Evolutionary conservation across 1,140 invertebrate species (phyloP), one percentile per base, ranked within the genome.

Genomic region (Apis dorsata): DNA sequence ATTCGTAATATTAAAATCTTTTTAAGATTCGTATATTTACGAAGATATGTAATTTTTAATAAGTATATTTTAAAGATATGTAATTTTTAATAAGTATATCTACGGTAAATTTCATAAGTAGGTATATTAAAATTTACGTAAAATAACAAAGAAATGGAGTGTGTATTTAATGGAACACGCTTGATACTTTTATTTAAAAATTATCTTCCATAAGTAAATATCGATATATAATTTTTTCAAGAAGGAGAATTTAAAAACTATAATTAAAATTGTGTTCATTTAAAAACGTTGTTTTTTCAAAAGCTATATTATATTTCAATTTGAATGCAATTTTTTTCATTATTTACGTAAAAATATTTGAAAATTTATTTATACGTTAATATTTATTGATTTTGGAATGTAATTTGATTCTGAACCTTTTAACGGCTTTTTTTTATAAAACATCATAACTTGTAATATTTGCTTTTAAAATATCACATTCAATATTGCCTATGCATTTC

Each of bases 171-270:
- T 12, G 12, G 9, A 34, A 28, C 10, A 2, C 0, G 28, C 17
- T 51, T 12, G 21, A 11, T 55, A 44, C 34, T 77, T 66, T 53
- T 15, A 21, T 44, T 34, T 34, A 1, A 13, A 55, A 55, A 68
- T 77, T 55, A 55, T 19, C 53, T 34, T 55, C 17, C 21, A 44
- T 24, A 10, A 51, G 28, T 51, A 13, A 21, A 72, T 21, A n/a
- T 55, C 63, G 59, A 53, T 57, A 60, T 51, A 28, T 44, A 12
- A 19, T 63, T 70, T 78, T 34, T 10, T 28, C 17, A 15, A 10
- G 63, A 17, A 65, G 21, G 12, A 59, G 49, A 85, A 85, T 74
- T 24, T 44, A 44, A 44, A 44, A 44, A 44, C 5, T 44, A 4
- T 4, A 44, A 24, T 24, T 44, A 44, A 44, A 44, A 44, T 44